A percentile compares a stretch with the other conserved stretches of the same genome.
These are phyloP conservation scores for Eonycteris spelaea DNA, from an alignment of 2,113 vertebrate genomes.

Conservation along the genomic window DNA sequence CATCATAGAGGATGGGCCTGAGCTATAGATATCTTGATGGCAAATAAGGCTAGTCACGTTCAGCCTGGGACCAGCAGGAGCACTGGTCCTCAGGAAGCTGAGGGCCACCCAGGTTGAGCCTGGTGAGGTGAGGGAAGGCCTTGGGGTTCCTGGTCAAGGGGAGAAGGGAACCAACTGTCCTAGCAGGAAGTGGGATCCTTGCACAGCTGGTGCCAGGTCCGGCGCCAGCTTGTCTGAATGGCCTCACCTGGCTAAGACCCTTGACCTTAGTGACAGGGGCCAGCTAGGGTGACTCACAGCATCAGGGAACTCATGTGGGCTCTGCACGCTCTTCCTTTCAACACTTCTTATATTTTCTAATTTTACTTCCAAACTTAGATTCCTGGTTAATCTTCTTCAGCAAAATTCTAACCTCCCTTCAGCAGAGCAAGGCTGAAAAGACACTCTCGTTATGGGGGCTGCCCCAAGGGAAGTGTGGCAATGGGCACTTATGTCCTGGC, in stretches of 20 bases:
- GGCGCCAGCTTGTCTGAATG: background rate
- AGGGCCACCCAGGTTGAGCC: background rate
- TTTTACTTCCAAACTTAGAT: background rate
- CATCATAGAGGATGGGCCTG: background rate
- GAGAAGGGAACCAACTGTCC: background rate
- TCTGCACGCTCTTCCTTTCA: background rate
- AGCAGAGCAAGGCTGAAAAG: background rate
- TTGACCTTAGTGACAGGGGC: background rate
- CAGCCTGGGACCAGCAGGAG: background rate
- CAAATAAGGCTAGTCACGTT: no score
- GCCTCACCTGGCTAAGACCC: background rate
- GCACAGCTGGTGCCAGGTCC: no score
- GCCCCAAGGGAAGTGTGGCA: background rate
- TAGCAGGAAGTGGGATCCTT: background rate
- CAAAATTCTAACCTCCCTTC: background rate
- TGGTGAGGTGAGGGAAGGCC: background rate
- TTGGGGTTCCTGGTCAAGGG: background rate
- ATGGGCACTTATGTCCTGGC: background rate
- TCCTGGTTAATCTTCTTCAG: background rate
- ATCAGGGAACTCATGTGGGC: background rate
- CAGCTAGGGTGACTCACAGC: accelerated
- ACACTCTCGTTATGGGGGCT: background rate
- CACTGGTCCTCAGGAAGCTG: background rate
- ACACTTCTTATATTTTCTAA: background rate
- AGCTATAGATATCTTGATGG: background rate